Conservation (phyloP, 2,888 invertebrate species). For the Stenotaenia linearis region DNA sequence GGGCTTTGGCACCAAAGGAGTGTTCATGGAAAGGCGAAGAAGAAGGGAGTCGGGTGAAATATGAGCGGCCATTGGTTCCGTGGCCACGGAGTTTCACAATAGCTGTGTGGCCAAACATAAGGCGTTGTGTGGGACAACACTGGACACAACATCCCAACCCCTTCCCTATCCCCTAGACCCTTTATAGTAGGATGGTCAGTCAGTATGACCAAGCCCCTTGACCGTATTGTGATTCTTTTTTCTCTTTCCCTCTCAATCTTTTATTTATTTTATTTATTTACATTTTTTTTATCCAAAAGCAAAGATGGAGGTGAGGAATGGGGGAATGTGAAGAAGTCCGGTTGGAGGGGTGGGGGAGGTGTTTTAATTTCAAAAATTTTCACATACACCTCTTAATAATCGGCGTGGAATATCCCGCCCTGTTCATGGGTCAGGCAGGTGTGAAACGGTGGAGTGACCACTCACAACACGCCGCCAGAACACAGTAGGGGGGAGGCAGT, state of each 20-base stretch:
- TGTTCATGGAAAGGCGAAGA: not conserved
- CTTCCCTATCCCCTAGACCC: not conserved
- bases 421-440: not conserved
- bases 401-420: not conserved
- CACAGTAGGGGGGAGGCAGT: not conserved
- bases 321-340: not conserved
- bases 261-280: not conserved
- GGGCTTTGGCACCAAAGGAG: not conserved
- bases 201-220: not conserved
- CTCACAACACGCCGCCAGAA: not conserved
- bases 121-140: not conserved
- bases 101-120: not conserved
- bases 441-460: not conserved
- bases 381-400: not conserved
- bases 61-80: not conserved
- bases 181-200: not conserved
- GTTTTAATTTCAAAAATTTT: not conserved
- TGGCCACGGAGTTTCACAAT: not conserved
- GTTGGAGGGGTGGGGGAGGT: not conserved
- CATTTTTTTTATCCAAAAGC: not conserved
- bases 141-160: not conserved
- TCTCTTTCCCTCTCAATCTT: not conserved
- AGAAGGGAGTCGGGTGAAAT: not conserved
- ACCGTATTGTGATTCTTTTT: not conserved
- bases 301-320: not conserved